A percentile compares a stretch with the other conserved stretches of the same genome.
Evolutionary conservation across 2,113 vertebrate genomes (phyloP).

Genomic region (Hemicordylus capensis): DNA sequence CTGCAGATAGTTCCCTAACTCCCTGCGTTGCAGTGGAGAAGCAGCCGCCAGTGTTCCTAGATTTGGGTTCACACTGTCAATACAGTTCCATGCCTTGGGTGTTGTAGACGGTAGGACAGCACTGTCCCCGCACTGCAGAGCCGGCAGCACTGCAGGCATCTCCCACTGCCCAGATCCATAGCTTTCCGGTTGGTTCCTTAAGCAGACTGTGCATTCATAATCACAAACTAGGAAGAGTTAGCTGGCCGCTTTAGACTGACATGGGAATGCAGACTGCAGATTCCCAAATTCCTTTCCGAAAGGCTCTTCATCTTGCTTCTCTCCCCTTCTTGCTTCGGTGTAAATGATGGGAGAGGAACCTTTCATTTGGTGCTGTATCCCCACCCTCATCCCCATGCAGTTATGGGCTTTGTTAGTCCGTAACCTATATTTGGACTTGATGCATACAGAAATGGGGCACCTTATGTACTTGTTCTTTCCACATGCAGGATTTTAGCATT

Average conservation of each 20-base stretch:
- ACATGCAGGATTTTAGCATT: neutral
- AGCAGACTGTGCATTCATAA: neutral
- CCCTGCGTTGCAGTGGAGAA: no score
- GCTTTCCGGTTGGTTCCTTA: neutral
- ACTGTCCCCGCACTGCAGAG: no score
- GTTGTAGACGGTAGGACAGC: no score
- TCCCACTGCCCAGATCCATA: neutral
- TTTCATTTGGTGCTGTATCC: neutral
- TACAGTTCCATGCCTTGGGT: no score
- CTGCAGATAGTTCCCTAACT: no score
- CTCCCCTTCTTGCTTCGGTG: neutral
- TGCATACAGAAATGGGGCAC: neutral
- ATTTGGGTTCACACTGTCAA: no score
- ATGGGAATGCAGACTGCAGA: neutral
- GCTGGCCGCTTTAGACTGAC: neutral
- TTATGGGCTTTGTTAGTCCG: neutral
- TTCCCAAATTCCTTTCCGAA: neutral
- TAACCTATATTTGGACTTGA: neutral
- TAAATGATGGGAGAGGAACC: no score
- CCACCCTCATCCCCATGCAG: neutral
- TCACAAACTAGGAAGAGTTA: neutral
- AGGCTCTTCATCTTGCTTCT: neutral
- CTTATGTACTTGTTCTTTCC: neutral
- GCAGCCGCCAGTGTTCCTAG: no score
- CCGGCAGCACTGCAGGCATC: neutral